Evolutionary conservation across 2,797 vertebrate genomes (phyloP).

Genomic region (Clarias platycephalus): DNA sequence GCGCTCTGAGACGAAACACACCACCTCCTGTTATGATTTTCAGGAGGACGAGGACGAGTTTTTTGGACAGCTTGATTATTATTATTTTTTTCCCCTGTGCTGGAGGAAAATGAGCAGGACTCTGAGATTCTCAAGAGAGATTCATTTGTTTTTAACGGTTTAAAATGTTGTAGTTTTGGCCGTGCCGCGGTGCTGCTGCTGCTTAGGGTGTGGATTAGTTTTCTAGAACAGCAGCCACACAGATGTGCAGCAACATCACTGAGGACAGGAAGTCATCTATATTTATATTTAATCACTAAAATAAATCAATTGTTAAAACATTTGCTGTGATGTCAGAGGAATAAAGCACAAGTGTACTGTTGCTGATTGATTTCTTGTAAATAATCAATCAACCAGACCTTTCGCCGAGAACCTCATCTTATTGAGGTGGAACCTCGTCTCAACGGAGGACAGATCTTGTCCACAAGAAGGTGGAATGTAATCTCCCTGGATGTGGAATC

Average conservation of each 20-base stretch:
- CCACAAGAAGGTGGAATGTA: not conserved
- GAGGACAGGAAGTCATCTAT: no score
- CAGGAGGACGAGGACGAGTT: not conserved
- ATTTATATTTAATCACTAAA: no score
- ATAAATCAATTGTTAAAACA: no score
- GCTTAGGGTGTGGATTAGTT: not conserved
- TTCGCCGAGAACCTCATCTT: not conserved
- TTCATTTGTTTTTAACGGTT: not conserved
- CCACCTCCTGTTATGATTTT: conserved; percentile 23
- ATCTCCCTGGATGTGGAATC: not conserved
- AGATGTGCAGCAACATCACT: no score
- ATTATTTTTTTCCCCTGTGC: not conserved
- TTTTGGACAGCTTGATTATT: not conserved
- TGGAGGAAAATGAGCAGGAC: not conserved
- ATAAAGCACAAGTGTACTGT: not conserved
- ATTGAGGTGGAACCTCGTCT: not conserved
- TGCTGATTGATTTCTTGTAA: not conserved
- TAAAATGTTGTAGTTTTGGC: not conserved
- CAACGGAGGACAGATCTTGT: not conserved
- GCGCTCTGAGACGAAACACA: conserved; percentile 19
- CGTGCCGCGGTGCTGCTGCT: not conserved
- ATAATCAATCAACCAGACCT: not conserved
- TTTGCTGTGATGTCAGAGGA: not conserved
- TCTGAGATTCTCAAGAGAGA: not conserved
- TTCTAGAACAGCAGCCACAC: not conserved